These are phyloP conservation scores for Montipora efflorescens DNA, from an alignment of 64 coral and sea anemone genomes.

Conservation along the genomic window DNA sequence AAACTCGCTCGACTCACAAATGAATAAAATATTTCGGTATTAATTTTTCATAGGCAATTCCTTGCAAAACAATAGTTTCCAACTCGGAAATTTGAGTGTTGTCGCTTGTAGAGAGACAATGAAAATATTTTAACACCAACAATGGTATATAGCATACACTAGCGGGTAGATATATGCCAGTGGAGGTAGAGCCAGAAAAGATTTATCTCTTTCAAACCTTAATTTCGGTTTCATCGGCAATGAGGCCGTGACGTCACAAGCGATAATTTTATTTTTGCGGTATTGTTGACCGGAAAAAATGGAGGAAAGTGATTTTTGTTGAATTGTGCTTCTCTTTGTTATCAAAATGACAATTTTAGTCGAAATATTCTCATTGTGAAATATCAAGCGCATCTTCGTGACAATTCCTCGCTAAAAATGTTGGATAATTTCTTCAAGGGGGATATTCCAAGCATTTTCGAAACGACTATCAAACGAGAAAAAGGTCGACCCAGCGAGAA, in stretches of 20 bases:
- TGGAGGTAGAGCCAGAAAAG: background rate
- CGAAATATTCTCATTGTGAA: background rate
- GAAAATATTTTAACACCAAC: background rate
- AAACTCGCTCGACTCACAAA: background rate
- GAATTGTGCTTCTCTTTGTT: background rate
- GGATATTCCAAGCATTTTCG: conserved; percentile 92
- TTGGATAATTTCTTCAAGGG: conserved; percentile 92
- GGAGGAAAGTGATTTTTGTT: background rate
- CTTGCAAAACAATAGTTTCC: conserved; percentile 19
- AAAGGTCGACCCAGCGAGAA: conserved; percentile 47
- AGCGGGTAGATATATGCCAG: background rate
- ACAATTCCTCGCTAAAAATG: conserved; percentile 27
- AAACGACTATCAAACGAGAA: conserved; percentile 90
- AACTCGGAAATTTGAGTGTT: background rate
- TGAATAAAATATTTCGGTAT: conserved; percentile 32
- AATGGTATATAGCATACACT: conserved; percentile 14
- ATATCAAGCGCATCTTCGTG: background rate
- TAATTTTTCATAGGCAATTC: conserved; percentile 25
- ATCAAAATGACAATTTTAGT: background rate
- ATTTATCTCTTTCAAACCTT: background rate
- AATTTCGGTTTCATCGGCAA: background rate
- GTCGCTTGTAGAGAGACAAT: conserved; percentile 12
- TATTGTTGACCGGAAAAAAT: background rate
- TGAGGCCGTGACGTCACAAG: conserved; percentile 20
- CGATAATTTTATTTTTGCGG: conserved; percentile 6